phyloP scores from a whole-genome alignment of 1,140 invertebrate species.

The Aphidius gifuensis region DNA sequence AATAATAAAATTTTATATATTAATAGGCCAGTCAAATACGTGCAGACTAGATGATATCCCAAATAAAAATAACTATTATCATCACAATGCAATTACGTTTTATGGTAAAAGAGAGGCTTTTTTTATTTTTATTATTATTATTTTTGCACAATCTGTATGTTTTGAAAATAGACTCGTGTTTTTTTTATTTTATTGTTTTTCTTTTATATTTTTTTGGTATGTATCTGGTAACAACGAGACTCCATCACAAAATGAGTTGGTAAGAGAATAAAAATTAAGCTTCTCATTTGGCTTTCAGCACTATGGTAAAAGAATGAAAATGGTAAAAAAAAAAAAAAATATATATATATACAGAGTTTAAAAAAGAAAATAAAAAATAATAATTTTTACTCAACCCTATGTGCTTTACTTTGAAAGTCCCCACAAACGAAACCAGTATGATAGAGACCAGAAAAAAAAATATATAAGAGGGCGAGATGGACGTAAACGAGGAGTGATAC shows the following conservation, averaged over 20 bases:
- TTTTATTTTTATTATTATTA: background rate
- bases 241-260: background rate
- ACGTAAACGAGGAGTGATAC: background rate
- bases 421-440: slow-evolving; percentile 15
- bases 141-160: background rate
- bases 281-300: slow-evolving; percentile 14
- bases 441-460: slow-evolving; percentile 10
- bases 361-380: slow-evolving; percentile 10
- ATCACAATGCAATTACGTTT: slow-evolving; percentile 32
- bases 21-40: background rate
- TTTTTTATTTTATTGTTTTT: background rate
- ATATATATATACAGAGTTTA: too few species aligned
- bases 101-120: slow-evolving; percentile 9
- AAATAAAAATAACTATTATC: slow-evolving; percentile 29
- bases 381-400: slow-evolving; percentile 6
- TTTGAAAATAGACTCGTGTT: background rate
- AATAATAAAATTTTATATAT: too few species aligned
- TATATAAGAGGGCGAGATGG: background rate
- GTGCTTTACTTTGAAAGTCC: background rate
- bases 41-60: slow-evolving; percentile 25
- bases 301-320: too few species aligned
- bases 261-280: slow-evolving; percentile 17
- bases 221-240: background rate
- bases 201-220: background rate
- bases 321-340: too few species aligned